Evolutionary conservation across 2,888 invertebrate species (phyloP), one percentile per base, ranked within the genome.

Genomic region (Dynastes hyllus): DNA sequence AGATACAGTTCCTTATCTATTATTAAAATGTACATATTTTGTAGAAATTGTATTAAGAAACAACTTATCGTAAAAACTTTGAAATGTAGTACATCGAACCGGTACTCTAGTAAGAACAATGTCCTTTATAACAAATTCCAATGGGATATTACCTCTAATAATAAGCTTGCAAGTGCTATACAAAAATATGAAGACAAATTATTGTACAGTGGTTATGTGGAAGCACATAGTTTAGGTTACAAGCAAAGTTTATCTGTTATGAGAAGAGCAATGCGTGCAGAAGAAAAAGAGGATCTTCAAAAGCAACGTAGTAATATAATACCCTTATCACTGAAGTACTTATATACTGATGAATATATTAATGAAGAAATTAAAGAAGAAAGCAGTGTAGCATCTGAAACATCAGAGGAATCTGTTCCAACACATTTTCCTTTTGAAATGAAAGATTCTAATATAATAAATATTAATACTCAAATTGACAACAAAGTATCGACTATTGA

Each of bases 301-400:
- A 22, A 16, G 45, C 50, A 75, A 78, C 11, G 53, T n/a, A 13
- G 85, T 37, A 84, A 87, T 27, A 91, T 91, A 0, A 84, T 91
- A 69, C 93, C 93, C 0, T 71, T 92, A 2, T 86, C 91, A 0
- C 85, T 93, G 79, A 90, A 91, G 83, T 92, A 91, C 87, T 87
- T 89, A 61, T 87, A 89, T 0, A 87, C 11, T 27, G 32, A 89
- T 32, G 86, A 89, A 81, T 88, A 89, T 16, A 85, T 45, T 40
- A 11, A 37, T 13, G 32, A 82, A 89, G 65, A 82, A 88, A 29
- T 86, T 87, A 29, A 80, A 66, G 61, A 65, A 45, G 78, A 78
- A 29, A 78, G 83, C 13, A 50, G 78, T 45, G 65, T 70, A 51
- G 65, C 69, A 53, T 9, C 55, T 76, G 83, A 85, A 0, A 84